Conservation (phyloP, 1,140 invertebrate species). For the Eupristina koningsbergeri region DNA sequence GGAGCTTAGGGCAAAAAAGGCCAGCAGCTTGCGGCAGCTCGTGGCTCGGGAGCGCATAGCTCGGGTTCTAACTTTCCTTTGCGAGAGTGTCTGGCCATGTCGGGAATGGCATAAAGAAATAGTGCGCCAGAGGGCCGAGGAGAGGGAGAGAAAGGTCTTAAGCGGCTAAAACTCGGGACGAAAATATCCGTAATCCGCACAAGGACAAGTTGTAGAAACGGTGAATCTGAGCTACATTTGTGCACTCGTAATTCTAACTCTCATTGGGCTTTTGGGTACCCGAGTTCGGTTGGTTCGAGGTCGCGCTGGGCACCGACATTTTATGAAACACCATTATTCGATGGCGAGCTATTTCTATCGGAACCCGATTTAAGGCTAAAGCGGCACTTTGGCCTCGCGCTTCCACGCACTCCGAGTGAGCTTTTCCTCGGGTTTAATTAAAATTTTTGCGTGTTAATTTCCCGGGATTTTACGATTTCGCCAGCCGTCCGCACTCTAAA, state of each 20-base stretch:
- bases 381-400: not conserved
- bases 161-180: constrained; percentile 29
- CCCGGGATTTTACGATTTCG: not conserved
- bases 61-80: not conserved
- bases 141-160: not conserved
- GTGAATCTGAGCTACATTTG: not conserved
- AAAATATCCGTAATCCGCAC: constrained; percentile 39
- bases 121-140: not conserved
- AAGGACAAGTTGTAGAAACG: constrained; percentile 26
- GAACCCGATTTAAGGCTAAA: constrained; percentile 11
- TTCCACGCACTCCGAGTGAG: not conserved
- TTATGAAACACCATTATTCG: constrained; percentile 37
- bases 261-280: constrained; percentile 3
- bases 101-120: not conserved
- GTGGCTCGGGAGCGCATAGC: not conserved
- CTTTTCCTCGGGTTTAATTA: not conserved
- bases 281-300: constrained; percentile 21
- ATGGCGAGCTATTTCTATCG: constrained; percentile 32
- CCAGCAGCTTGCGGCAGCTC: too few relatives aligned
- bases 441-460: constrained; percentile 8
- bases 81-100: not conserved
- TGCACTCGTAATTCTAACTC: constrained; percentile 5
- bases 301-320: not conserved
- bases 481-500: too few relatives aligned
- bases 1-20: constrained; percentile 10